Evolutionary conservation across 2,888 invertebrate species (phyloP).

Genomic region (Amorpha juglandis): DNA sequence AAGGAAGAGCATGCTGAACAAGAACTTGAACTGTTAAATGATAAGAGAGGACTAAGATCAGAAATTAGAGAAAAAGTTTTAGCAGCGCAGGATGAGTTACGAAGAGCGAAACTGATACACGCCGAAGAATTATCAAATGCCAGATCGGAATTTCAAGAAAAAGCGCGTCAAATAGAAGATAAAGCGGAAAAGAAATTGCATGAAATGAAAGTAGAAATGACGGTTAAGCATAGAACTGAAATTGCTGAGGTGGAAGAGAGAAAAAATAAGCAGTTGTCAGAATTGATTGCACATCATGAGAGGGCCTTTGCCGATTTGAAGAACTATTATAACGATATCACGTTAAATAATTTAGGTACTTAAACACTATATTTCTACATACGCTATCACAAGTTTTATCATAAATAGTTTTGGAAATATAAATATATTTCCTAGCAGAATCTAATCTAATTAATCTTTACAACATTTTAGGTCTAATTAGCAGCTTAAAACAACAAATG

Average conservation of each 20-base stretch:
- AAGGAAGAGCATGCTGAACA: conserved; percentile 92
- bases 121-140: conserved; percentile 89
- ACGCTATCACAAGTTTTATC: no score
- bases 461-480: conserved; percentile 86
- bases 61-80: conserved; percentile 88
- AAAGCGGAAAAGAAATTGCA: conserved; percentile 89
- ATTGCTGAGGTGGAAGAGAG: conserved; percentile 95
- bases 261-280: conserved; percentile 93
- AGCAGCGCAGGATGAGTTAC: conserved; percentile 89
- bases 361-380: no score
- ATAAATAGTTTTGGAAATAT: conserved; percentile 29
- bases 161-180: conserved; percentile 80
- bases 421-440: neutral
- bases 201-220: conserved; percentile 88
- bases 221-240: conserved; percentile 91
- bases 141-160: conserved; percentile 78
- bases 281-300: conserved; percentile 92
- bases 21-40: conserved; percentile 90
- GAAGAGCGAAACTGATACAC: conserved; percentile 88
- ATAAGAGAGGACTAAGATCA: conserved; percentile 88
- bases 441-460: neutral
- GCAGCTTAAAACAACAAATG: conserved; percentile 90
- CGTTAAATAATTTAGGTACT: conserved; percentile 93
- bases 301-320: conserved; percentile 94
- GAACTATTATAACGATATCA: conserved; percentile 97